phyloP scores from a whole-genome alignment of 2,888 invertebrate genomes.

The Petrophora chlorosata region DNA sequence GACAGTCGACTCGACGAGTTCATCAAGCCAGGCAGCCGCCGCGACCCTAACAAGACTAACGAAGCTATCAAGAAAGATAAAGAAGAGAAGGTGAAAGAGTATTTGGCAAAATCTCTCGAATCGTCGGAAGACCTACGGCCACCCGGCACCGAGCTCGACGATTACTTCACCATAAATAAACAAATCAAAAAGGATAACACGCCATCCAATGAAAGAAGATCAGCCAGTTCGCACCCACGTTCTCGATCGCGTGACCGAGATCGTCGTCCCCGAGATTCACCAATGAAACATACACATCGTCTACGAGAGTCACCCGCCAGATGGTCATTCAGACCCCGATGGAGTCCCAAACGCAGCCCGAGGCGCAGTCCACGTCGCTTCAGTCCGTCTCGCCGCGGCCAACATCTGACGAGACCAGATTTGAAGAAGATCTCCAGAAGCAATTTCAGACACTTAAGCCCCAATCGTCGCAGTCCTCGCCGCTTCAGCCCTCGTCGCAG shows the following conservation, averaged over 20 bases:
- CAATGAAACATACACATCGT: conserved; percentile 18
- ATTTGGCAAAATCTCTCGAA: conserved; percentile 68
- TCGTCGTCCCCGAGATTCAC: conserved; percentile 22
- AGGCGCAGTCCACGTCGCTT: conserved; percentile 36
- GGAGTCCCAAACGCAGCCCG: conserved; percentile 34
- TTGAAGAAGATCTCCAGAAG: neutral
- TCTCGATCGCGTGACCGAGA: conserved; percentile 27
- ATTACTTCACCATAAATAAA: conserved; percentile 57
- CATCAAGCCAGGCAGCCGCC: conserved; percentile 73
- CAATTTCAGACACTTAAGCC: conserved; percentile 32
- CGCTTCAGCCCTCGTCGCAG: conserved; percentile 40
- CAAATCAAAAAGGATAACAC: conserved; percentile 33
- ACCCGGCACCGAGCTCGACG: conserved; percentile 76
- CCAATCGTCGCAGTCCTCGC: conserved; percentile 32
- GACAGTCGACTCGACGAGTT: conserved; percentile 54
- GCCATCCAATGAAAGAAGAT: neutral
- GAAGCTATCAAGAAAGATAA: conserved; percentile 74
- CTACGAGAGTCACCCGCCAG: conserved; percentile 2
- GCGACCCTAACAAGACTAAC: conserved; percentile 73
- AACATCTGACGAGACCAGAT: no score
- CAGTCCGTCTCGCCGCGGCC: conserved; percentile 12
- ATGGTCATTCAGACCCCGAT: conserved; percentile 17
- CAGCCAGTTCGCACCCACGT: neutral
- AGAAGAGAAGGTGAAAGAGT: conserved; percentile 73
- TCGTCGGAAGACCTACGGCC: conserved; percentile 67